Evolutionary conservation across 2,888 invertebrate genomes (phyloP), one percentile per base, ranked within the genome.

Genomic region (Yponomeuta malinellus): DNA sequence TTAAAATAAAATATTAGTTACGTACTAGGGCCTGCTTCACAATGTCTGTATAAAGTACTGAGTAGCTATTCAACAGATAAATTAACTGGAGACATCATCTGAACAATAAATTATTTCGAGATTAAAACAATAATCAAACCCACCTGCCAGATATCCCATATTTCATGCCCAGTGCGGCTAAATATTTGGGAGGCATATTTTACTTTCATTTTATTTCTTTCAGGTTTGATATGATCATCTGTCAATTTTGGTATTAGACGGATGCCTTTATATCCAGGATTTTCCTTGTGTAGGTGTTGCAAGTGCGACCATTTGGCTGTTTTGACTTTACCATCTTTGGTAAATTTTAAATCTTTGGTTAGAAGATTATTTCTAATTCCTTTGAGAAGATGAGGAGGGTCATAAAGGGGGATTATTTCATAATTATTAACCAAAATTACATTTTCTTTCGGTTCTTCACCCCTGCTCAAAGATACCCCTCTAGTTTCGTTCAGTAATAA

Each of bases 401-500:
- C 74, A 48, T 68, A 70, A 2, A 72, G 33, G 0, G 70, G 70
- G 29, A 70, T 10, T 52, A 72, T 70, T 15, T 73, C 68, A 9
- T 70, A 29, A 64, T 71, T 48, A 66, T 72, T 66, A 63, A 72
- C 71, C 37, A 65, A 29, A 43, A 63, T 48, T 10, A 68, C 48
- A 65, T 63, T 63, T 48, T 48, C 23, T 52, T 70, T 70, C 4
- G 70, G 65, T 15, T 43, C 23, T 64, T 48, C 37, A 10, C 72
- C 10, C 73, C 29, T 71, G 69, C 71, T 71, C 73, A 72, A 29
- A 71, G 64, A 59, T n/a, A 37, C 66, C 8, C 69, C 72, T 33
- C 73, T n/a, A 48, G 76, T 73, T 66, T 79, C 76, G 67, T 78
- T 29, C 0, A 77, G 66, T 15, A 79, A 52, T 12, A 71, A 66